Conservation (phyloP, 2,888 invertebrate genomes). For the Ophion obscuratus region DNA sequence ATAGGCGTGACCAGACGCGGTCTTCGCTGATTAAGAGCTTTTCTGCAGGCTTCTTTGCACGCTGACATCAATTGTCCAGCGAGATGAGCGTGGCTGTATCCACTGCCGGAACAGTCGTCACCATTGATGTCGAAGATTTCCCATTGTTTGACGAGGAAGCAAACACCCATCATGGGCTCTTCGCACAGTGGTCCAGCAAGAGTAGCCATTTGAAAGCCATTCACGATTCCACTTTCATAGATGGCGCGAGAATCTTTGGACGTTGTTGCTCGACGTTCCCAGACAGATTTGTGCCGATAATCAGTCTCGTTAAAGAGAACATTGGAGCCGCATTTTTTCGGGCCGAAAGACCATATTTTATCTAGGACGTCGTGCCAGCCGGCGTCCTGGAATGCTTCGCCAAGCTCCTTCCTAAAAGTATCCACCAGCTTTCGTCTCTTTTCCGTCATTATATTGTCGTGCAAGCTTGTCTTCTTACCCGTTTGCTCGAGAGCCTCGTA, state of each 20-base stretch:
- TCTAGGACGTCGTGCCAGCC: slow-evolving; percentile 86
- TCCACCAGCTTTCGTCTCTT: slow-evolving; percentile 79
- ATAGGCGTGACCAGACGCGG: slow-evolving; percentile 97
- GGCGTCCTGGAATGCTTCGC: slow-evolving; percentile 86
- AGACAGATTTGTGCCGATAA: slow-evolving; percentile 87
- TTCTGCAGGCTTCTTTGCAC: slow-evolving; percentile 94
- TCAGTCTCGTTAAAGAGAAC: slow-evolving; percentile 93
- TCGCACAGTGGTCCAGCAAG: slow-evolving; percentile 97
- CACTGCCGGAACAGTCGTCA: slow-evolving; percentile 72
- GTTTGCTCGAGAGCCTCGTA: too few relatives aligned
- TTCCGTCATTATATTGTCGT: slow-evolving; percentile 70
- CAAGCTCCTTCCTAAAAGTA: slow-evolving; percentile 86
- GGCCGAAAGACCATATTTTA: slow-evolving; percentile 96
- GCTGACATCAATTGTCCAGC: slow-evolving; percentile 96
- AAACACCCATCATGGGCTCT: slow-evolving; percentile 98
- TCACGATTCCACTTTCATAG: slow-evolving; percentile 91
- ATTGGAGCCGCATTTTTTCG: slow-evolving; percentile 95
- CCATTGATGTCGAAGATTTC: slow-evolving; percentile 76
- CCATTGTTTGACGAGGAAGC: slow-evolving; percentile 95
- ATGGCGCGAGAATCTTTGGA: slow-evolving; percentile 76
- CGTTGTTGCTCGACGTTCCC: slow-evolving; percentile 78
- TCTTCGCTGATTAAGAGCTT: slow-evolving; percentile 94
- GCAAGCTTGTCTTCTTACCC: too few relatives aligned
- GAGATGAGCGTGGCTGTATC: slow-evolving; percentile 84
- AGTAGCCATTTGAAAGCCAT: slow-evolving; percentile 94